Base-by-base conservation (phyloP, 1,140 invertebrate species). In the Pseudachorutes palmiensis region DNA sequence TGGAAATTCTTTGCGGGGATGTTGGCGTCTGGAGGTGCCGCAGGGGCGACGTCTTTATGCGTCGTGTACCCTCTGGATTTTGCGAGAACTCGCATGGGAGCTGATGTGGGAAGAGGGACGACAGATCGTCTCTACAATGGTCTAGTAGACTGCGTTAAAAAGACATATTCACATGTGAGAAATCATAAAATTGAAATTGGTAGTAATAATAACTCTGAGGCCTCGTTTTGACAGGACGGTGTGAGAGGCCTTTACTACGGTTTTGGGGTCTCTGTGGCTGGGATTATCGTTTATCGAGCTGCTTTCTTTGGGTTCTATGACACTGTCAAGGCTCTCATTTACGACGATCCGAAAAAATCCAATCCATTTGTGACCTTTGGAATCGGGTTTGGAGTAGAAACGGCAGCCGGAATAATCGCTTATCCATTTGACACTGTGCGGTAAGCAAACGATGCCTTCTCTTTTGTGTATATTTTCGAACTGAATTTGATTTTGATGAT, bases 301-400 rank as follows among this genome's bases (percentile, higher is more conserved):
- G 88, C 90, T 57, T 96, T 93, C 82, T 96, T 96, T 76, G 92
- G 92, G 72, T 88, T 91, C 80, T 96, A 89, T 76, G 92, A 96
- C 78, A 94, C 91, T 66, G 87, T 90, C 70, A 91, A 91, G 79
- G 90, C 87, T 71, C 88, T 94, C 83, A 60, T 60, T 29, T 60
- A 60, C 22, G 58, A 60, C 22, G 58, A 60, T 31, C 58, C 58
- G 2, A 60, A 32, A 22, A 60, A 60, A 22, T 29, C 58, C 14
- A 60, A 60, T 32, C 58, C 58, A 29, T 30, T 60, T 32, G 24
- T 60, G 26, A 60, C 58, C 30, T 60, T 60, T 60, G 58, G 26
- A 5, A 60, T 60, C 22, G 58, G 58, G 30, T 60, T 60, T 24
- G 26, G 26, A 5, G 88, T 89, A 29, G 90, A 88, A 22, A 88